Conservation (phyloP, 2,888 invertebrate genomes). For the Melinopterus prodromus region DNA sequence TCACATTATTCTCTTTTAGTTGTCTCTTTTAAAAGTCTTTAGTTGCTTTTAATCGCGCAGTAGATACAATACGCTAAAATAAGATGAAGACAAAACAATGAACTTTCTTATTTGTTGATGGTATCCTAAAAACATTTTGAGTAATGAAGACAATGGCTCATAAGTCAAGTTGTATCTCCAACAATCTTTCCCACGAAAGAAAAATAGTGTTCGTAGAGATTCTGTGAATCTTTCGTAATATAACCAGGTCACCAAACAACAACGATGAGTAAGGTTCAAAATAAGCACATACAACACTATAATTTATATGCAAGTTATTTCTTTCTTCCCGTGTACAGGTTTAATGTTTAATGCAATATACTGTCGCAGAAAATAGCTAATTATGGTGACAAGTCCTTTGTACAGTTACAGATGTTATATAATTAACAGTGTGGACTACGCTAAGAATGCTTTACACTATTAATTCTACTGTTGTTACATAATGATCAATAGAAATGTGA, state of each 20-base stretch:
- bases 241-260: not conserved
- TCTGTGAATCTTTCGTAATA: not conserved
- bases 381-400: not conserved
- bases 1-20: no score
- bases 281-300: not conserved
- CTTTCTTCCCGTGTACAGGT: not conserved
- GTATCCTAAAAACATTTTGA: not conserved
- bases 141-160: not conserved
- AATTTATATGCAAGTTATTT: not conserved
- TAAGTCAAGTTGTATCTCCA: not conserved
- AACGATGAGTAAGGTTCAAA: not conserved
- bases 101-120: not conserved
- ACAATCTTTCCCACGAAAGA: not conserved
- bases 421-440: not conserved
- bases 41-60: no score
- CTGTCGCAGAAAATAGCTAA: no score
- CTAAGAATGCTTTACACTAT: not conserved
- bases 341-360: not conserved
- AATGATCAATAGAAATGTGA: not conserved
- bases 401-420: not conserved
- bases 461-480: not conserved
- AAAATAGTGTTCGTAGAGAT: conserved; percentile 4
- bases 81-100: not conserved
- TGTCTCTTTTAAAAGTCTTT: no score
- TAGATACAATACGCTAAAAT: no score